Evolutionary conservation across 1,140 invertebrate species (phyloP), one percentile per base, ranked within the genome.

Genomic region (Pomacea maculata): DNA sequence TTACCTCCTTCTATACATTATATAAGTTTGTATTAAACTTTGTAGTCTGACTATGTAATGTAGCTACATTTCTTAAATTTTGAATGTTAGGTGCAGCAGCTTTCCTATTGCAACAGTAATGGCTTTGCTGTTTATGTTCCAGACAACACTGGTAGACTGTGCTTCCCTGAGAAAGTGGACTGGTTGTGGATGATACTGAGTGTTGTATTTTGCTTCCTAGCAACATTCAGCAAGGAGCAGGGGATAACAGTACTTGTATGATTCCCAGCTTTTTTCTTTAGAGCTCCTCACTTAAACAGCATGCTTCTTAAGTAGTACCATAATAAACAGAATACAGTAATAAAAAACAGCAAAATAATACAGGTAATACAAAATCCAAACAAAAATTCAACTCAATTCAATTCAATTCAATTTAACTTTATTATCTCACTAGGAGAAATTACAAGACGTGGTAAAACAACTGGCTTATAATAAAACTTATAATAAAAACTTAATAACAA

Each of bases 221-320:
- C 95, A 70, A 95, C 98, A 92, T 91, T 98, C 61, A 97, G 95
- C 88, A 99, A 99, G 92, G 97, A 99, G 92, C 96, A 96, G 91
- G 97, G 97, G 19, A 95, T 99, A 70, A 97, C 96, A 75, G 94
- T 95, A 76, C 86, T 91, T 89, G 96, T 97, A 92, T 94, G 94
- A 93, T 78, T 45, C 52, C 45, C 12, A 45, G 10, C 12, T 34
- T 65, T 29, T 65, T 61, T 76, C 57, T 14, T 70, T n/a, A 34
- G 10, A 70, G 11, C 34, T 45, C 34, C 34, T 45, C 34, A 45
- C 34, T 45, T 45, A 45, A 45, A 45, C 6, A 45, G 34, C 34
- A 45, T 45, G 34, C 34, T 45, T 45, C 34, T 45, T 6, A 45
- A 45, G 34, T 45, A 45, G 3, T 45, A 25, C 25, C 25, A 25